phyloP scores from a whole-genome alignment of 2,888 invertebrate species.

The Argyresthia albistria region DNA sequence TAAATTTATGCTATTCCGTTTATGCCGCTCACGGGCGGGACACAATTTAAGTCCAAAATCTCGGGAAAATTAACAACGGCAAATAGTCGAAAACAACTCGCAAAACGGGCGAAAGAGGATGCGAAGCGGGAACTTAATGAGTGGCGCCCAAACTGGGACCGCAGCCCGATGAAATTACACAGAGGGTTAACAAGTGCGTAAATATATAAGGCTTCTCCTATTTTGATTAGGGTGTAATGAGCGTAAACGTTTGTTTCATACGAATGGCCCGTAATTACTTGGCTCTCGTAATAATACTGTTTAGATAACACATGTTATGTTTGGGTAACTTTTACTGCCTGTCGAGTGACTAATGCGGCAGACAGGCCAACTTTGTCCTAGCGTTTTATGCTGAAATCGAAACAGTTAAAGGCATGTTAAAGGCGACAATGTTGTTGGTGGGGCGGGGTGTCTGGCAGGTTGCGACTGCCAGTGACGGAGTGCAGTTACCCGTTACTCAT shows the following conservation, averaged over 20 bases:
- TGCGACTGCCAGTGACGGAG: conserved; percentile 65
- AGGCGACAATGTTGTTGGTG: conserved; percentile 21
- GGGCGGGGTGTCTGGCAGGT: conserved; percentile 39
- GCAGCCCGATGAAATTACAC: conserved; percentile 6
- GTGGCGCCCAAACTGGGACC: conserved; percentile 19
- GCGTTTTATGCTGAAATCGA: neutral
- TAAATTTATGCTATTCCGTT: neutral
- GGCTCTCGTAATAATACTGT: neutral
- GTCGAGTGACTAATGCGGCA: too few relatives aligned
- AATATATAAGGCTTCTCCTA: conserved; percentile 10
- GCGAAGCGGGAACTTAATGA: conserved; percentile 18
- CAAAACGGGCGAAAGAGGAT: conserved; percentile 13
- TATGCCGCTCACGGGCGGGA: neutral
- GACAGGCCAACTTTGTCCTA: neutral
- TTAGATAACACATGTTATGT: neutral
- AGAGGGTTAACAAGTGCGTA: conserved; percentile 14
- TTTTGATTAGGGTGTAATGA: conserved; percentile 6
- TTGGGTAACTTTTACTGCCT: too few relatives aligned
- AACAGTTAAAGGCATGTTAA: too few relatives aligned
- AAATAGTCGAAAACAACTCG: conserved; percentile 16
- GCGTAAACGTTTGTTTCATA: neutral
- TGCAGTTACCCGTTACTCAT: conserved; percentile 66
- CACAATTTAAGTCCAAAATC: conserved; percentile 7
- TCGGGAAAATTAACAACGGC: conserved; percentile 12
- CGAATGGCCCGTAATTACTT: neutral